phyloP scores from a whole-genome alignment of 2,113 vertebrate species.

The Pedionomus torquatus region DNA sequence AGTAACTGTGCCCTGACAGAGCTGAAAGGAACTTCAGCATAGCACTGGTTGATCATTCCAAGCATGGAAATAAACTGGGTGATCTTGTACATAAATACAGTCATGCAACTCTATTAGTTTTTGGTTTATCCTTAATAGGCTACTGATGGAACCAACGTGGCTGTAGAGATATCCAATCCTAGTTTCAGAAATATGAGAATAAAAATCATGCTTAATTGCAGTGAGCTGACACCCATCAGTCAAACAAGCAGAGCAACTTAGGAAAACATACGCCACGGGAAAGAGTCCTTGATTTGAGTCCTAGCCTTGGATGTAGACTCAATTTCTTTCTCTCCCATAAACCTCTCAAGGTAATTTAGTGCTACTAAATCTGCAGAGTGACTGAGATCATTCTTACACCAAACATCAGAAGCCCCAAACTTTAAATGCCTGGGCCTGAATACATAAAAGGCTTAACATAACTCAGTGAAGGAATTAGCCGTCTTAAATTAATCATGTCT shows the following conservation, averaged over 20 bases:
- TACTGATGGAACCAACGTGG: not conserved
- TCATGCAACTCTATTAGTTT: not conserved
- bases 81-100: not conserved
- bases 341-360: not conserved
- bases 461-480: not conserved
- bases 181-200: not conserved
- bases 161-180: not conserved
- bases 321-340: slow-evolving; percentile 15
- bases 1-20: not conserved
- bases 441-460: not conserved
- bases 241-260: not conserved
- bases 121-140: not conserved
- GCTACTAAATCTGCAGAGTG: not conserved
- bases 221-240: not conserved
- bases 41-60: not conserved
- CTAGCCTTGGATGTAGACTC: not conserved
- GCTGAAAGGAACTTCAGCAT: not conserved
- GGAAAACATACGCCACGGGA: not conserved
- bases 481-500: not conserved
- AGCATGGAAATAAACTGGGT: not conserved
- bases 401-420: not conserved
- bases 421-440: not conserved
- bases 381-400: not conserved
- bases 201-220: not conserved
- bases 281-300: not conserved